Evolutionary conservation across 2,888 invertebrate species (phyloP).

Genomic region (Troides oblongomaculatus): DNA sequence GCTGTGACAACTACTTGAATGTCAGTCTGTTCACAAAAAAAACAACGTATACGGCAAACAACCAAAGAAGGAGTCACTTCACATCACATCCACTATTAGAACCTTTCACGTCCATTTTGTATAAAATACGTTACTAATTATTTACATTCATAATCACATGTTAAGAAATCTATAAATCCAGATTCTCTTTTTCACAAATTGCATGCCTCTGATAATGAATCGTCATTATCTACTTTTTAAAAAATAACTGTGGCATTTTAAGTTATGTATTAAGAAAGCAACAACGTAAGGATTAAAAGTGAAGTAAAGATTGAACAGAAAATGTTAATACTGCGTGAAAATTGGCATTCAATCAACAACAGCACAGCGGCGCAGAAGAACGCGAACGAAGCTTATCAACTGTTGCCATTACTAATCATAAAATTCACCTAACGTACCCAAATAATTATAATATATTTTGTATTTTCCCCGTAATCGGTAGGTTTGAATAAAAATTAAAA

Average conservation of each 20-base stretch:
- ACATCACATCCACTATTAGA: slow-evolving; percentile 59
- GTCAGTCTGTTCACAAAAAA: slow-evolving; percentile 33
- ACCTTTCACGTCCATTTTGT: slow-evolving; percentile 69
- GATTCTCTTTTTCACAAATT: slow-evolving; percentile 32
- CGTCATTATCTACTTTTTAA: slow-evolving; percentile 43
- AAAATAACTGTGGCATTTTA: slow-evolving; percentile 39
- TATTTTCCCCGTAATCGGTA: neutral
- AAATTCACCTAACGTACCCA: neutral
- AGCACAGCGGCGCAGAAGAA: slow-evolving; percentile 30
- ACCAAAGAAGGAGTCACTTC: slow-evolving; percentile 45
- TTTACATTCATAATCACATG: slow-evolving; percentile 71
- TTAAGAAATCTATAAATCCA: slow-evolving; percentile 42
- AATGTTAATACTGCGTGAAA: slow-evolving; percentile 25
- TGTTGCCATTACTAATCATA: slow-evolving; percentile 8
- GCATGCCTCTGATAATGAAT: slow-evolving; percentile 34
- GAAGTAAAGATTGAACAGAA: slow-evolving; percentile 20
- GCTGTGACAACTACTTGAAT: slow-evolving; percentile 36
- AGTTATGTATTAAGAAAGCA: slow-evolving; percentile 50
- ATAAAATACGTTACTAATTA: slow-evolving; percentile 54
- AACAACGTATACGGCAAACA: slow-evolving; percentile 34
- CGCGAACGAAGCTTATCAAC: slow-evolving; percentile 14
- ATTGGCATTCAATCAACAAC: slow-evolving; percentile 34
- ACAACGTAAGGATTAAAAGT: slow-evolving; percentile 25
- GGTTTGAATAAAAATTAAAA: neutral
- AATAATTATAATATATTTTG: neutral